Evolutionary conservation across 2,113 vertebrate species (phyloP).

Genomic region (Malurus melanocephalus): DNA sequence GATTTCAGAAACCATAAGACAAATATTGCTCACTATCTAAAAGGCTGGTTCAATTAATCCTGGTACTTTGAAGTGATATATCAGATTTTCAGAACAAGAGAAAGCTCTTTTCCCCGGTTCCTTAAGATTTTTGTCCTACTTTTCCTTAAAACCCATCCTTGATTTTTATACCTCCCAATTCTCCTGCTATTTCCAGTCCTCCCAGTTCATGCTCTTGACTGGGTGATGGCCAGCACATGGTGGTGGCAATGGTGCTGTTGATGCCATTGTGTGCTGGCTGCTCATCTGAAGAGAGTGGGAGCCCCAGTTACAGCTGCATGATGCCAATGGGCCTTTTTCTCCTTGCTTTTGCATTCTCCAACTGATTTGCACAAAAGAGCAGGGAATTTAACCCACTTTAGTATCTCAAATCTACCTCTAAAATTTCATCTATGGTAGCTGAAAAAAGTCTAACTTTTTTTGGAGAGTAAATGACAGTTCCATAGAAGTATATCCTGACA

Average conservation of each 20-base stretch:
- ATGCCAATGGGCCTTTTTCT: not conserved
- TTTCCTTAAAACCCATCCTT: not conserved
- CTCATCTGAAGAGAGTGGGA: not conserved
- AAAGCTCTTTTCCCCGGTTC: not conserved
- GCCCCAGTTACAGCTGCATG: not conserved
- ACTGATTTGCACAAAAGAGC: not conserved
- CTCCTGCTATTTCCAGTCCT: not conserved
- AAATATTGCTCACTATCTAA: not conserved
- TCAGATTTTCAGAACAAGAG: not conserved
- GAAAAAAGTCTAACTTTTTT: not conserved
- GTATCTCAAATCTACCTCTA: not conserved
- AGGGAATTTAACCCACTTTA: not conserved
- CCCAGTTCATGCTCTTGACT: not conserved
- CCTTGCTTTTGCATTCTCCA: not conserved
- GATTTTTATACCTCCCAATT: not conserved
- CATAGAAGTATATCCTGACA: not conserved
- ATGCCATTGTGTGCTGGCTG: rapidly evolving
- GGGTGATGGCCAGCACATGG: not conserved
- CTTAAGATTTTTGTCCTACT: not conserved
- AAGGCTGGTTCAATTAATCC: not conserved
- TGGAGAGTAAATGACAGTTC: not conserved
- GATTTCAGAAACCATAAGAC: not conserved
- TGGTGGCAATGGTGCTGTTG: not conserved
- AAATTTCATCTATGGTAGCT: not conserved
- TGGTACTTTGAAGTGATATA: not conserved